Percentiles rank a stretch among this genome's conserved stretches.
phyloP scores from a whole-genome alignment of 2,888 invertebrate species.

The Agrochola macilenta region DNA sequence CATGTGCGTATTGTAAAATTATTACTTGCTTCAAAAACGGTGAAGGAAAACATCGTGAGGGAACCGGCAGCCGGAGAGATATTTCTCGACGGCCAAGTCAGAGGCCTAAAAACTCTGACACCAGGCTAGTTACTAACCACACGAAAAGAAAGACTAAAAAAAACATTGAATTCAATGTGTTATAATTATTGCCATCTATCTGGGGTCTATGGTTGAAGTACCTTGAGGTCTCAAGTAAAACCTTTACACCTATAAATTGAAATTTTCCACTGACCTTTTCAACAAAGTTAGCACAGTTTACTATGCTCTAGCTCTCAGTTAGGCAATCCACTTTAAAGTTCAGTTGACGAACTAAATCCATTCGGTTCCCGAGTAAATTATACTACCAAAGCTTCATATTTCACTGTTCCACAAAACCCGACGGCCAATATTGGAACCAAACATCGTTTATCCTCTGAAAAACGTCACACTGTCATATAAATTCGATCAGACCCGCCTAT shows the following conservation, averaged over 20 bases:
- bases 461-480: constrained; percentile 76
- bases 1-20: no score
- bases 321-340: constrained; percentile 52
- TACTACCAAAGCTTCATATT: constrained; percentile 27
- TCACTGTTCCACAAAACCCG: constrained; percentile 52
- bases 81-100: no score
- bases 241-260: constrained; percentile 26
- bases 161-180: not conserved
- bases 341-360: constrained; percentile 41
- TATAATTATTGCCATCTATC: not conserved
- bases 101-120: no score
- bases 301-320: constrained; percentile 36
- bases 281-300: constrained; percentile 25
- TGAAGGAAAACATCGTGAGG: no score
- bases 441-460: constrained; percentile 68
- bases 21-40: no score
- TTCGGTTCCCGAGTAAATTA: constrained; percentile 47
- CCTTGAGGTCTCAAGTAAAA: constrained; percentile 1
- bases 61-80: no score
- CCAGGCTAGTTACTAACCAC: no score
- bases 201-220: not conserved
- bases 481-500: constrained; percentile 77
- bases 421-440: constrained; percentile 63
- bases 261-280: constrained; percentile 48
- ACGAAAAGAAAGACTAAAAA: no score